phyloP scores from a whole-genome alignment of 2,797 vertebrate genomes.

The Macrochelys suwanniensis region DNA sequence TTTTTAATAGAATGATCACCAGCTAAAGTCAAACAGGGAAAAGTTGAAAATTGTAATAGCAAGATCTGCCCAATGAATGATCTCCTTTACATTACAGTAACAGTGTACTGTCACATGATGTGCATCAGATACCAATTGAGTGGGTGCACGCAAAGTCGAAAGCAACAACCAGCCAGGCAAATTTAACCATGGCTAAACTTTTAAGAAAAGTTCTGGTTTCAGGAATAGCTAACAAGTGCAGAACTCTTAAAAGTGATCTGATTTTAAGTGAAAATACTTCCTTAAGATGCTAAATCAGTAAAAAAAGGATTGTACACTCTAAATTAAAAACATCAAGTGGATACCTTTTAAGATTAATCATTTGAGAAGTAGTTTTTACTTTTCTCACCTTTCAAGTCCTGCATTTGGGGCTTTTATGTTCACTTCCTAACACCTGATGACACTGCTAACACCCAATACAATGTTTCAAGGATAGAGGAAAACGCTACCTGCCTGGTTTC shows the following conservation, averaged over 20 bases:
- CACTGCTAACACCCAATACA: conserved; percentile 14
- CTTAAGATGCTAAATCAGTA: not conserved
- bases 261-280: not conserved
- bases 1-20: not conserved
- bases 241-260: not conserved
- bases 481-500: conserved; percentile 31
- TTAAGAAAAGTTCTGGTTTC: not conserved
- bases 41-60: not conserved
- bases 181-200: not conserved
- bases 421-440: not conserved
- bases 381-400: not conserved
- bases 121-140: not conserved
- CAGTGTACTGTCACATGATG: not conserved
- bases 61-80: not conserved
- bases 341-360: not conserved
- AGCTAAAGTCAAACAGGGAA: not conserved
- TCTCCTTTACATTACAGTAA: not conserved
- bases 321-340: not conserved
- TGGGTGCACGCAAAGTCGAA: not conserved
- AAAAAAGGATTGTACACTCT: not conserved
- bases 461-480: not conserved
- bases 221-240: not conserved
- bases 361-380: not conserved
- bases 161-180: not conserved
- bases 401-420: conserved; percentile 8